Percentiles rank a stretch among this genome's conserved stretches.
These are phyloP conservation scores for Drosophila eohydei DNA, from an alignment of 2,888 invertebrate genomes.

Conservation along the genomic window DNA sequence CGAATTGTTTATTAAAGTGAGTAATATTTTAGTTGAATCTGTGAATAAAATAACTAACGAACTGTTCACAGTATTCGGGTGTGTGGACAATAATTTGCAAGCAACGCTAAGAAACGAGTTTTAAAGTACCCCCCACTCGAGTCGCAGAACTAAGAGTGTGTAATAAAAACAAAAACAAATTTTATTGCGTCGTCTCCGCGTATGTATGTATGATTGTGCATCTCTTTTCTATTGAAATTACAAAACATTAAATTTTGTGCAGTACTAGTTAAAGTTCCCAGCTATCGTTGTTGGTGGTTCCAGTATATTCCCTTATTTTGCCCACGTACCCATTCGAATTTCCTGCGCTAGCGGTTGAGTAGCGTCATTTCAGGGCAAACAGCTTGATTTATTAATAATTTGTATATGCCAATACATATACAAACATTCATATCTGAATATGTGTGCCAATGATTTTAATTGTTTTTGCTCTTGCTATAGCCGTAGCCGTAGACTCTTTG, in stretches of 20 bases:
- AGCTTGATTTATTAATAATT: conserved; percentile 76
- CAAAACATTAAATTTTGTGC: conserved; percentile 25
- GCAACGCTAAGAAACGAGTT: conserved; percentile 41
- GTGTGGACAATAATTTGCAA: conserved; percentile 14
- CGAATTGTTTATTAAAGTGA: conserved; percentile 53
- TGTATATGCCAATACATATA: conserved; percentile 43
- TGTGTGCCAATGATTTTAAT: conserved; percentile 24
- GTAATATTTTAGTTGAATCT: conserved; percentile 30
- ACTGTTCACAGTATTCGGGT: neutral
- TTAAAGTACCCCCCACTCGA: conserved; percentile 15
- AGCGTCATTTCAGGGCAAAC: conserved; percentile 48
- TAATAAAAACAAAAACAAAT: conserved; percentile 71
- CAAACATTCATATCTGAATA: conserved; percentile 1
- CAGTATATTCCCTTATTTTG: conserved; percentile 3
- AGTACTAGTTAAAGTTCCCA: conserved; percentile 10
- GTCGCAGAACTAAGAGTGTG: conserved; percentile 35
- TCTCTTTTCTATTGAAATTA: conserved; percentile 28
- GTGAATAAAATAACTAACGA: conserved; percentile 22
- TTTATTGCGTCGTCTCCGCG: conserved; percentile 51
- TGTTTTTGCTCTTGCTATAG: conserved; percentile 34
- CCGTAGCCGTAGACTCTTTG: conserved; percentile 21
- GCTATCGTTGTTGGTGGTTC: conserved; percentile 1
- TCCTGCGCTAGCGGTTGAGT: conserved; percentile 5
- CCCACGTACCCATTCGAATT: conserved; percentile 24
- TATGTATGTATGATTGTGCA: conserved; percentile 14